Evolutionary conservation across 2,113 vertebrate genomes (phyloP).

Genomic region (Eudyptes chrysolophus): DNA sequence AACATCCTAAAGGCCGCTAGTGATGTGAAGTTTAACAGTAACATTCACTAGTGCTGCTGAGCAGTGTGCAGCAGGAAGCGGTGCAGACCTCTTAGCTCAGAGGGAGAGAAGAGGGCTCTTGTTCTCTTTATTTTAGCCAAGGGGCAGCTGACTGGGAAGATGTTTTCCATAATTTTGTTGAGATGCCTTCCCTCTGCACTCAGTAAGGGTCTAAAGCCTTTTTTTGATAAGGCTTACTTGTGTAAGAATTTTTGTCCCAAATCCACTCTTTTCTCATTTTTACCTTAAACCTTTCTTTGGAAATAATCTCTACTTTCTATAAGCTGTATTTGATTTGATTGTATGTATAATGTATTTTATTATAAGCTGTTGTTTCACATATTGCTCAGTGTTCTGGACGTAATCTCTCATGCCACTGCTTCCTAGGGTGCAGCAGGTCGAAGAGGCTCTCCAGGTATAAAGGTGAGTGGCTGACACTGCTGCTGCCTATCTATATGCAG

Average conservation of each 20-base stretch:
- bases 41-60: background rate
- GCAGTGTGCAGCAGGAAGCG: background rate
- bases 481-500: background rate
- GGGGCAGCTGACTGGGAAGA: background rate
- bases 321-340: background rate
- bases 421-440: constrained; percentile 66
- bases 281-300: background rate
- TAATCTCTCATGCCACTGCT: background rate
- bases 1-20: background rate
- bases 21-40: background rate
- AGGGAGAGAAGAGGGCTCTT: background rate
- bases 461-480: constrained; percentile 53
- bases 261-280: background rate
- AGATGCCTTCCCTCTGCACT: background rate
- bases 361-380: background rate
- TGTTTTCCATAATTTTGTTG: background rate
- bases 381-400: background rate
- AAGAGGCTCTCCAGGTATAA: constrained; percentile 54
- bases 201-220: background rate
- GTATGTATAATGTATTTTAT: background rate
- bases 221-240: background rate
- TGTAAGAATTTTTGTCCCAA: background rate
- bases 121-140: background rate
- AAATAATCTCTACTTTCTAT: background rate
- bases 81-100: background rate